Percentiles rank a stretch among this genome's conserved stretches.
These are phyloP conservation scores for Scomber colias DNA, from an alignment of 2,113 vertebrate genomes.

Conservation along the genomic window DNA sequence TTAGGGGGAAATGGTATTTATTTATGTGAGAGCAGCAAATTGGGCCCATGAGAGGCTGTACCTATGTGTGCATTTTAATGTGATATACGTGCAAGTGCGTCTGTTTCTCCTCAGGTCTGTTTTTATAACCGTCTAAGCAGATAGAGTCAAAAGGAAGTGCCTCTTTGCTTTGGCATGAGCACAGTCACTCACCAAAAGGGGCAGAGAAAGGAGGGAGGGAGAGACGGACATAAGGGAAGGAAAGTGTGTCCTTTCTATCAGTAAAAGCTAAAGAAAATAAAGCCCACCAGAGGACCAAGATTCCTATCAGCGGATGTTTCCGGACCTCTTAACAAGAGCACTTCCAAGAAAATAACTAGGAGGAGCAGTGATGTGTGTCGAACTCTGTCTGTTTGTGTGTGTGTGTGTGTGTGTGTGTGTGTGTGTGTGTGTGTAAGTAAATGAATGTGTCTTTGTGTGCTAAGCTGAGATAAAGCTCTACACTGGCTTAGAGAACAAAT, in stretches of 20 bases:
- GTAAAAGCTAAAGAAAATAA: conserved; percentile 76
- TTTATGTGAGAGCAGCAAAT: conserved; percentile 31
- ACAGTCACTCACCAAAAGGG: conserved; percentile 65
- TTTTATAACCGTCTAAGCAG: conserved; percentile 57
- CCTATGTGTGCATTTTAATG: conserved; percentile 31
- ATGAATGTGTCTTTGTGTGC: conserved; percentile 66
- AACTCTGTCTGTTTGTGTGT: conserved; percentile 26
- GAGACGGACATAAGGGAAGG: conserved; percentile 42
- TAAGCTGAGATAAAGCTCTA: conserved; percentile 66
- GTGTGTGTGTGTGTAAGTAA: conserved; percentile 47
- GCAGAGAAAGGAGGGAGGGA: conserved; percentile 42
- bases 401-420: conserved; percentile 24
- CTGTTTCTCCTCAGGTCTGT: conserved; percentile 65
- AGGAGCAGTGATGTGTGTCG: conserved; percentile 68
- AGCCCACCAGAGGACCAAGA: conserved; percentile 76
- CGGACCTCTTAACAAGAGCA: conserved; percentile 74
- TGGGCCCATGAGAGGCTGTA: conserved; percentile 22
- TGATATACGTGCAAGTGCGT: conserved; percentile 50
- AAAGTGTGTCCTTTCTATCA: conserved; percentile 71
- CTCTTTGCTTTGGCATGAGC: conserved; percentile 79
- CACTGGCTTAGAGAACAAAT: conserved; percentile 72
- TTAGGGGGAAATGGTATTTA: conserved; percentile 16
- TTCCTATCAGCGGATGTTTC: conserved; percentile 81
- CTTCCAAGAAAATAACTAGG: conserved; percentile 80
- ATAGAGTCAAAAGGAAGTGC: conserved; percentile 65